These are phyloP conservation scores for Bungarus multicinctus DNA, from an alignment of 2,113 vertebrate species.

Conservation along the genomic window DNA sequence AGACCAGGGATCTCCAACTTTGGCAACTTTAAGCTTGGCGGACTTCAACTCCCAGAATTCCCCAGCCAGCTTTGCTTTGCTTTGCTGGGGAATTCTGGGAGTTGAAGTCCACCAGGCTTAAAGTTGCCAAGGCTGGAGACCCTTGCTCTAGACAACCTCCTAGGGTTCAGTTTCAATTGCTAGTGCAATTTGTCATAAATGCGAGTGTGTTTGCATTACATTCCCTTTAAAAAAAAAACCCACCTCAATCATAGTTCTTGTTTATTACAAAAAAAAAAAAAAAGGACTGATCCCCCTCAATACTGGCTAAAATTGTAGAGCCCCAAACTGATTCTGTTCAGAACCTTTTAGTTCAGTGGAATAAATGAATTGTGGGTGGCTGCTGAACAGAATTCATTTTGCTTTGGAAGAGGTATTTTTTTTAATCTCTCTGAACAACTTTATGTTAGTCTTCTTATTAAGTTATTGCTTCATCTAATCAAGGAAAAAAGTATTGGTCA, in stretches of 20 bases:
- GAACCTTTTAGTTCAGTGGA: not conserved
- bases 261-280: not conserved
- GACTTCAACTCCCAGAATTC: no score
- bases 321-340: constrained; percentile 5
- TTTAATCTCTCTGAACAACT: not conserved
- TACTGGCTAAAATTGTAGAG: not conserved
- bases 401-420: not conserved
- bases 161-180: no score
- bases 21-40: no score
- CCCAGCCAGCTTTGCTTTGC: no score
- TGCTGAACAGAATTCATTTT: not conserved
- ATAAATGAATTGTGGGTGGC: not conserved
- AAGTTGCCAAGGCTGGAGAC: no score
- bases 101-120: no score
- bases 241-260: not conserved
- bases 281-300: not conserved
- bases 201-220: not conserved
- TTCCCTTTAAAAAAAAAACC: not conserved
- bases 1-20: no score
- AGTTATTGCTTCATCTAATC: constrained; percentile 45
- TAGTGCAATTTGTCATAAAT: not conserved
- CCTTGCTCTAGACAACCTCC: not conserved
- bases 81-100: no score
- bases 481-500: constrained; percentile 13
- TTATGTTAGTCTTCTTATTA: constrained; percentile 25